These are phyloP conservation scores for Ischnura elegans DNA, from an alignment of 2,888 invertebrate genomes.

Conservation along the genomic window DNA sequence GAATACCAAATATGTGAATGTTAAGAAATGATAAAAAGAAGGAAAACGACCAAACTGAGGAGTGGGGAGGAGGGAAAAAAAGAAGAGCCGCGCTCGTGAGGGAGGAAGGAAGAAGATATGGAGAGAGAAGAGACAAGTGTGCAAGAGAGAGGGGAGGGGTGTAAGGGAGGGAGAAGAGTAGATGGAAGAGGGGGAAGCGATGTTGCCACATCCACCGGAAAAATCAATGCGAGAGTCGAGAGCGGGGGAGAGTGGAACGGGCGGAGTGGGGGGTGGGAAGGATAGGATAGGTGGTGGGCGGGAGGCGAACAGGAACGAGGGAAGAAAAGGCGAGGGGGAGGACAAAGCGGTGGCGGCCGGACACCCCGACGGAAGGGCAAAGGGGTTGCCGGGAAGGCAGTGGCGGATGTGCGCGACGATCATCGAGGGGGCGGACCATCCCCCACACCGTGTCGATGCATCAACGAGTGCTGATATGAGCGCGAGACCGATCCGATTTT, in stretches of 20 bases:
- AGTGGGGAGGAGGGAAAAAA: not conserved
- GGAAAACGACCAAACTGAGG: too few species aligned
- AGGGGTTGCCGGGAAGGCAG: not conserved
- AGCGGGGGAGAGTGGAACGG: not conserved
- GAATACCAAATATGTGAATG: not conserved
- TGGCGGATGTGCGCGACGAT: not conserved
- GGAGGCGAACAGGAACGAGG: not conserved
- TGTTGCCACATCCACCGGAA: conserved; percentile 69
- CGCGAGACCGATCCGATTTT: not conserved
- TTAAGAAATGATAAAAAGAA: not conserved
- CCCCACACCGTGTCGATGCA: too few species aligned
- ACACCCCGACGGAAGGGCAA: not conserved
- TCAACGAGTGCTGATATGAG: not conserved
- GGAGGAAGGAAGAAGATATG: not conserved
- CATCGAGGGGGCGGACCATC: not conserved
- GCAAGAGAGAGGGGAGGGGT: not conserved
- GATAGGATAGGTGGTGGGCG: not conserved
- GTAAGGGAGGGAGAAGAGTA: not conserved
- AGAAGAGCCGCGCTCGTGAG: not conserved
- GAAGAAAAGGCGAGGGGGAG: not conserved
- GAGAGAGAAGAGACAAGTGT: not conserved
- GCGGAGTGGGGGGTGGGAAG: not conserved
- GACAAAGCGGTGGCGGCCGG: not conserved
- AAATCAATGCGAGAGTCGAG: conserved; percentile 70
- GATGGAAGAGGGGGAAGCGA: conserved; percentile 39